Percentiles rank a stretch among this genome's conserved stretches.
phyloP scores from a whole-genome alignment of 2,797 vertebrate genomes.

The Avahi laniger region DNA sequence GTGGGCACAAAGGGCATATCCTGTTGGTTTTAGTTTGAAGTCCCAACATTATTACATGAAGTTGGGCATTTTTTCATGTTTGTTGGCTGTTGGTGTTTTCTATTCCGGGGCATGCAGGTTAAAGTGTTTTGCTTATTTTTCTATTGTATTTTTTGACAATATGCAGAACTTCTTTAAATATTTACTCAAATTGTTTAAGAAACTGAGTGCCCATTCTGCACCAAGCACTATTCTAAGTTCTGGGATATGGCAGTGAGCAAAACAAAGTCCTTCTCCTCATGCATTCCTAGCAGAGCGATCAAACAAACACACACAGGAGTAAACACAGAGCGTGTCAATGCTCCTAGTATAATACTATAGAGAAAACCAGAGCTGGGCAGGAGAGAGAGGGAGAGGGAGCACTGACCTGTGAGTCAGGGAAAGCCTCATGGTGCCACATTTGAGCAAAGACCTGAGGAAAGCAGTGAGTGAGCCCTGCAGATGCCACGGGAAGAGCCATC shows the following conservation, averaged over 20 bases:
- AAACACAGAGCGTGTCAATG: neutral
- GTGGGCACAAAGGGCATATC: neutral
- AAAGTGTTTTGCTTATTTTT: neutral
- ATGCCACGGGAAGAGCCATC: neutral
- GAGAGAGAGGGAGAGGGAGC: accelerated
- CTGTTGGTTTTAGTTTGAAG: neutral
- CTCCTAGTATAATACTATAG: too few relatives aligned
- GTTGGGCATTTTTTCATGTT: neutral
- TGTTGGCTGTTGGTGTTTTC: neutral
- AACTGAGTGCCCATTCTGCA: neutral
- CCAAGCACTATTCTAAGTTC: neutral
- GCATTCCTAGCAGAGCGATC: neutral
- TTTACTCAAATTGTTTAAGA: neutral
- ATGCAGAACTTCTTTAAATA: neutral
- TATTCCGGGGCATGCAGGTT: neutral
- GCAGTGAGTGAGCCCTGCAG: neutral
- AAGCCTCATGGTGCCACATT: neutral
- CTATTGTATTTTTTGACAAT: neutral
- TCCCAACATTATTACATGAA: neutral
- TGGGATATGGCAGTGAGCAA: neutral
- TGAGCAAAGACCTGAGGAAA: neutral
- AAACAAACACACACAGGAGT: neutral
- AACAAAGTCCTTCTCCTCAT: neutral
- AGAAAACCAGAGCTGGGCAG: neutral
- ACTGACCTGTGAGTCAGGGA: neutral